A percentile compares a stretch with the other conserved stretches of the same genome.
These are phyloP conservation scores for Drosophila mettleri DNA, from an alignment of 2,888 invertebrate species.

Conservation along the genomic window DNA sequence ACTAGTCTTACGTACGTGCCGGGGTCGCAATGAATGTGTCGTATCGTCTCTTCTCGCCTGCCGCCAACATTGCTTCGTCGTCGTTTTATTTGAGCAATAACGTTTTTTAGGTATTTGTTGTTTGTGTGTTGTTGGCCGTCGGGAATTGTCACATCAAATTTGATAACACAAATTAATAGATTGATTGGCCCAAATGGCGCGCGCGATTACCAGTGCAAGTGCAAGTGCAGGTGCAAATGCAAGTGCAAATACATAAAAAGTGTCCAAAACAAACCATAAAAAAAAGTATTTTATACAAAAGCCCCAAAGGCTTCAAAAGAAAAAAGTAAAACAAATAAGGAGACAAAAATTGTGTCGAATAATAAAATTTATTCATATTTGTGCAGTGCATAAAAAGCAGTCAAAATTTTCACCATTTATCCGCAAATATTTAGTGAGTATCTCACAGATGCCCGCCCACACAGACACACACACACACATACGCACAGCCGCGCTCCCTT, in stretches of 20 bases:
- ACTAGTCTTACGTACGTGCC: conserved; percentile 85
- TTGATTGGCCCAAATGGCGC: conserved; percentile 32
- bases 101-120: conserved; percentile 29
- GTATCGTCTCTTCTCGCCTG: conserved; percentile 36
- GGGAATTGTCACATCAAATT: conserved; percentile 43
- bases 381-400: conserved; percentile 64
- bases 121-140: conserved; percentile 25
- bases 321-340: conserved; percentile 14
- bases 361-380: conserved; percentile 43
- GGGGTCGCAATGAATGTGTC: conserved; percentile 83
- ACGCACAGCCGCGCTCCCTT: conserved; percentile 24
- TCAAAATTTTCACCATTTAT: conserved; percentile 84
- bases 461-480: conserved; percentile 19
- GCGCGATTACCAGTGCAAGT: conserved; percentile 10
- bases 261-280: conserved; percentile 63
- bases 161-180: conserved; percentile 58
- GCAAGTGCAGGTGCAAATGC: background rate
- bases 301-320: background rate
- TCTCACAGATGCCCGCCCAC: conserved; percentile 65
- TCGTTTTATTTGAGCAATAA: conserved; percentile 35
- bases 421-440: conserved; percentile 84
- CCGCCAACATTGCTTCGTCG: conserved; percentile 28
- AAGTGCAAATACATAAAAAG: conserved; percentile 20
- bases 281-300: conserved; percentile 29
- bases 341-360: conserved; percentile 28